A percentile compares a stretch with the other conserved stretches of the same genome.
phyloP scores from a whole-genome alignment of 1,140 invertebrate species.

The Aphidius ervi region DNA sequence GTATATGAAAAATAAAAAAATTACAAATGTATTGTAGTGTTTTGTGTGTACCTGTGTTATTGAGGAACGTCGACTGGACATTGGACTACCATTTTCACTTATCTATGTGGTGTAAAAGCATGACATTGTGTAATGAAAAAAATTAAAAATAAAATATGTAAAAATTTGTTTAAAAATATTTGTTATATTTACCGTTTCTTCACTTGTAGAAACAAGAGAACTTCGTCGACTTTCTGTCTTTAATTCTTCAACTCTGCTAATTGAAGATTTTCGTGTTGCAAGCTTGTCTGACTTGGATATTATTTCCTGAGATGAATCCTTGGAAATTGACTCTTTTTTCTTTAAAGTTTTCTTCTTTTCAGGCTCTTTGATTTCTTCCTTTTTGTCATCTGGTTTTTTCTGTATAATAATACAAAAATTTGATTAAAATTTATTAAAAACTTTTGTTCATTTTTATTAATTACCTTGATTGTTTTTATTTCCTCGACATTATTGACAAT shows the following conservation, averaged over 20 bases:
- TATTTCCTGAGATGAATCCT: constrained; percentile 36
- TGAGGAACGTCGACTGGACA: constrained; percentile 40
- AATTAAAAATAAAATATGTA: constrained; percentile 20
- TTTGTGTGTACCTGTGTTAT: constrained; percentile 38
- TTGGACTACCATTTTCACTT: constrained; percentile 32
- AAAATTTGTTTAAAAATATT: not conserved
- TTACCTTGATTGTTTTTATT: constrained; percentile 42
- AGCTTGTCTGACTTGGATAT: constrained; percentile 40
- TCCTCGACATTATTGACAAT: constrained; percentile 51
- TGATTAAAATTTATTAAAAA: constrained; percentile 2
- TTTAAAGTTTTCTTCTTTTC: constrained; percentile 37
- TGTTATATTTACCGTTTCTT: constrained; percentile 37
- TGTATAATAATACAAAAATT: constrained; percentile 22
- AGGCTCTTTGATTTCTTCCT: constrained; percentile 40
- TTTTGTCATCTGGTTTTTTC: constrained; percentile 43
- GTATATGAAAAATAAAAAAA: not conserved
- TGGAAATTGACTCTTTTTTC: constrained; percentile 40
- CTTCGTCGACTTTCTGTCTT: constrained; percentile 48
- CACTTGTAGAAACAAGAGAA: constrained; percentile 42
- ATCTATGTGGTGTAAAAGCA: constrained; percentile 27
- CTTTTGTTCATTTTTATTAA: constrained; percentile 9
- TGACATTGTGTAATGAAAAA: constrained; percentile 14
- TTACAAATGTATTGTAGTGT: not conserved
- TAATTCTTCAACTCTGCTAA: constrained; percentile 46
- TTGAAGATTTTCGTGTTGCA: constrained; percentile 38